Evolutionary conservation across 2,797 vertebrate species (phyloP).

Genomic region (Hyperoplus lanceolatus): DNA sequence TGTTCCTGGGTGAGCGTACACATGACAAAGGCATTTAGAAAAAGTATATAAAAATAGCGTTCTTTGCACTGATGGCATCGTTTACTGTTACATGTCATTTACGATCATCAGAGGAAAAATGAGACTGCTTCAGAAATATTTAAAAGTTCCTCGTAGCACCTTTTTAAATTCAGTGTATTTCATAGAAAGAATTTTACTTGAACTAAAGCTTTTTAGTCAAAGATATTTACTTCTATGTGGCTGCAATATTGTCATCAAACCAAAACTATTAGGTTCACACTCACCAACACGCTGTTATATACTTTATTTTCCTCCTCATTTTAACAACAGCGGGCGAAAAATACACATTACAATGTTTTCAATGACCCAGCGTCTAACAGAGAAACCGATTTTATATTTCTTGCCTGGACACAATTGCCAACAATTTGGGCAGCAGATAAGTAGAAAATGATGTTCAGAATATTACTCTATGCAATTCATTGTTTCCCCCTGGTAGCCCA

Average conservation of each 20-base stretch:
- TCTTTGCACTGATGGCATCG: no score
- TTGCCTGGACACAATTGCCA: neutral
- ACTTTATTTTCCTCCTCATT: neutral
- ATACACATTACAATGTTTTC: neutral
- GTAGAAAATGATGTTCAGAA: slow-evolving; percentile 3
- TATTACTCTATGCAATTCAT: slow-evolving; percentile 6
- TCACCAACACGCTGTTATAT: neutral
- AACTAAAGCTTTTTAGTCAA: neutral
- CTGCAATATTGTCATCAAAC: neutral
- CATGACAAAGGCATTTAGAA: no score
- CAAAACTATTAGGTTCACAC: neutral
- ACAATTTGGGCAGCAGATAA: slow-evolving; percentile 13
- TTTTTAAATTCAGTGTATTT: neutral
- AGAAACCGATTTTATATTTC: slow-evolving; percentile 16
- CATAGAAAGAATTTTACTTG: neutral
- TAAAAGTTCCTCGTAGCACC: no score
- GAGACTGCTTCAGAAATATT: no score
- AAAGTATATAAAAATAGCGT: no score
- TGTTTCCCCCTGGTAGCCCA: neutral
- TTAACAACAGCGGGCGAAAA: neutral
- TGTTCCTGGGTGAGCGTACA: no score
- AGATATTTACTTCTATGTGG: neutral
- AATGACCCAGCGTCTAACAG: neutral
- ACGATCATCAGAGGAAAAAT: no score
- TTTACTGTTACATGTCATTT: no score